Evolutionary conservation across 64 coral and sea anemone genomes (phyloP).

Genomic region (Stylophora pistillata): DNA sequence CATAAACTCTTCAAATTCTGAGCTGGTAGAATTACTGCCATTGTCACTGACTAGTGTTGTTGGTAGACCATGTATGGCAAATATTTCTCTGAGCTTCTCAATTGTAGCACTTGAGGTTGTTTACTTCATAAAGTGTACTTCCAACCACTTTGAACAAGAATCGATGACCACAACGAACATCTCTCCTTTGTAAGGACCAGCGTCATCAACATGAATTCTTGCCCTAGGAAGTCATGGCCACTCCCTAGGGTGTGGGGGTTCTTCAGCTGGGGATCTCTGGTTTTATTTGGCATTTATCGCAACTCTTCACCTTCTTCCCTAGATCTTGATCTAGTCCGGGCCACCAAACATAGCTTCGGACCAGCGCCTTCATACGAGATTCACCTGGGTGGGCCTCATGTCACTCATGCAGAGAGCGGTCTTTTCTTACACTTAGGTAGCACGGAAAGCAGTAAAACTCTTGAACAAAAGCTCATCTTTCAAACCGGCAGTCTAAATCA

Average conservation of each 20-base stretch:
- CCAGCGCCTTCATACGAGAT: not conserved
- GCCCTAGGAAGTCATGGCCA: not conserved
- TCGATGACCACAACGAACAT: not conserved
- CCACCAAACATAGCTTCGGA: conserved; percentile 5
- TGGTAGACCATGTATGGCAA: not conserved
- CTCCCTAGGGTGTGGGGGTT: not conserved
- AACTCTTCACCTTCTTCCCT: not conserved
- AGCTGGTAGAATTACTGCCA: not conserved
- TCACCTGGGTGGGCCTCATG: not conserved
- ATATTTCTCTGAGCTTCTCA: not conserved
- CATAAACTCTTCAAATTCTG: conserved; percentile 12
- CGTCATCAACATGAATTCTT: not conserved
- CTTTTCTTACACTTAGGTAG: no score
- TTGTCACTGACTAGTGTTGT: not conserved
- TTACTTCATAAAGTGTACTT: not conserved
- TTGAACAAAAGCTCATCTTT: no score
- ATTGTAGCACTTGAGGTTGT: not conserved
- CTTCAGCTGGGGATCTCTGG: not conserved
- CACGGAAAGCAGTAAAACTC: no score
- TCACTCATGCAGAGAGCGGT: no score
- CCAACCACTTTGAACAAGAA: not conserved
- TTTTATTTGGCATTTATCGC: not conserved
- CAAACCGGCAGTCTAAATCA: no score
- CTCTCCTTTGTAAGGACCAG: not conserved
- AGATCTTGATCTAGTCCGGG: not conserved